These are phyloP conservation scores for Rhabdomys pumilio DNA, from an alignment of 2,797 vertebrate species.

Conservation along the genomic window DNA sequence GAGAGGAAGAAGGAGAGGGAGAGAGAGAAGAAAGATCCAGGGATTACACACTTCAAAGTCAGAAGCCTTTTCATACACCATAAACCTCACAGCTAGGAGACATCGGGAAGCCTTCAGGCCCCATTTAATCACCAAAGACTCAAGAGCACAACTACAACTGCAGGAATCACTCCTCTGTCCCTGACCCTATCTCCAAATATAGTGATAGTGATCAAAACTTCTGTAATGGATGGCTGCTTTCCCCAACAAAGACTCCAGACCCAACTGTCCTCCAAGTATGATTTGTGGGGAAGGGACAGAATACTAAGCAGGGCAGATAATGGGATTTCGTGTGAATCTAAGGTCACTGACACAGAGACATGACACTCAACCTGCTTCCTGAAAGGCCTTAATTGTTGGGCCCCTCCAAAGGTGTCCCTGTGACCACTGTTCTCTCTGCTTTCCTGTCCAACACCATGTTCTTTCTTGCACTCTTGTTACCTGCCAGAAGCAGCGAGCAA, in stretches of 20 bases:
- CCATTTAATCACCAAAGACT: neutral
- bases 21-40: too few relatives aligned
- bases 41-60: neutral
- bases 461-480: neutral
- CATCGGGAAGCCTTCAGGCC: neutral
- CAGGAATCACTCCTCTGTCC: neutral
- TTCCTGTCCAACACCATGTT: too few relatives aligned
- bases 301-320: fast-evolving
- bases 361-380: neutral
- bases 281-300: neutral
- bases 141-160: fast-evolving
- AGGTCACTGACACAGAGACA: neutral
- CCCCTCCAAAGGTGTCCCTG: neutral
- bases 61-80: neutral
- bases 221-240: neutral
- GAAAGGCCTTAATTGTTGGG: neutral
- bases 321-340: too few relatives aligned
- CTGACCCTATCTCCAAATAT: neutral
- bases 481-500: neutral
- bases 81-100: neutral
- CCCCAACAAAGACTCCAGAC: neutral
- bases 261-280: neutral
- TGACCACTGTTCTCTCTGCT: neutral
- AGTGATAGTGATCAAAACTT: neutral
- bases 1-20: too few relatives aligned